Evolutionary conservation across 64 coral and sea anemone species (phyloP), one percentile per base, ranked within the genome.

Genomic region (Montipora capricornis): DNA sequence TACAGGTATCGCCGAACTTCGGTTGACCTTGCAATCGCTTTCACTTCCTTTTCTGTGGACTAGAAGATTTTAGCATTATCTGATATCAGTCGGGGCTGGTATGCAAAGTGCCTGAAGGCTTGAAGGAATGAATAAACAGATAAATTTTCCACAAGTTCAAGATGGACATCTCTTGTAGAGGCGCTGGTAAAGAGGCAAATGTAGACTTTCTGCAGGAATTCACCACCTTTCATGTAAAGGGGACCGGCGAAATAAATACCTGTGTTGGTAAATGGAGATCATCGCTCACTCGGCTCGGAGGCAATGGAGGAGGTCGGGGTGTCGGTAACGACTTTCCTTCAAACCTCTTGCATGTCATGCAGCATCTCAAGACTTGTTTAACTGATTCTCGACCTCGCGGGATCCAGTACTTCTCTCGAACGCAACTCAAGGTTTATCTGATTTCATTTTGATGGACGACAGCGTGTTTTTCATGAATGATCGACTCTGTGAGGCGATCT

Each of bases 1-100:
- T 37, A 37, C 53, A 57, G 53, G 11, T 8, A 57, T 8, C 53
- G 53, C 11, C 3, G 53, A 57, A 57, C 53, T 11, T 57, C 53
- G 6, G 53, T 57, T 57, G 53, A 57, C 6, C 53, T 6, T 57
- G 0, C 53, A 57, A 57, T 57, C 0, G 53, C 6, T 11, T 57
- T 57, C 53, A 57, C 53, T 11, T 57, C 53, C 53, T 57, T 57
- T 11, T 6, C 53, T 8, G 53, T 11, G 11, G 53, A 57, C 53
- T 57, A 8, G 53, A 57, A 57, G 11, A 3, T 57, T 11, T 57
- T 57, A 84, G 93, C 93, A 77, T 95, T 95, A n/a, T 95, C 93
- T 4, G 88, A 95, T 5, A 94, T 94, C 66, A 90, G 75, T 15
- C 49, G n/a, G n/a, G 4, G 76, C 20, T 26, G 88, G 87, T 26